Conservation (phyloP, 2,797 vertebrate genomes). For the Mycteria americana region DNA sequence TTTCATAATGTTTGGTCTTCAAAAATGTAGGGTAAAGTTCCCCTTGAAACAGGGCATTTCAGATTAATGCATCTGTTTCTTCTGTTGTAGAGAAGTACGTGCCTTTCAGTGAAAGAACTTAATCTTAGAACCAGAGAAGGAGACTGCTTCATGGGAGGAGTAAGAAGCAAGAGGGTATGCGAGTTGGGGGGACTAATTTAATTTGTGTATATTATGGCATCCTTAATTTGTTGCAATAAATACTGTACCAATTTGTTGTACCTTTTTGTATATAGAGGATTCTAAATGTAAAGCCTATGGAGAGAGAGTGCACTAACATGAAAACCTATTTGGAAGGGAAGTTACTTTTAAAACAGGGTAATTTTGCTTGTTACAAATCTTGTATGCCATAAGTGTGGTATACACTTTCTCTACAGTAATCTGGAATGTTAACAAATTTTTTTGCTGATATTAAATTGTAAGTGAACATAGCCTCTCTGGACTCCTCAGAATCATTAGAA, state of each 20-base stretch:
- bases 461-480: slow-evolving; percentile 26
- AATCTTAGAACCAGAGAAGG: slow-evolving; percentile 67
- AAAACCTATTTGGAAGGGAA: slow-evolving; percentile 31
- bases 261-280: slow-evolving; percentile 60
- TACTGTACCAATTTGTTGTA: slow-evolving; percentile 62
- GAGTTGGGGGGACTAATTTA: slow-evolving; percentile 33
- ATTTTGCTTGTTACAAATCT: slow-evolving; percentile 51
- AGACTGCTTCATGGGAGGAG: slow-evolving; percentile 65
- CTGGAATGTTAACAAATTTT: background rate
- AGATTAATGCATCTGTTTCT: slow-evolving; percentile 36
- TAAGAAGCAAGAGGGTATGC: slow-evolving; percentile 61
- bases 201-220: slow-evolving; percentile 58
- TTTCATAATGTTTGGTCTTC: background rate
- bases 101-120: slow-evolving; percentile 74
- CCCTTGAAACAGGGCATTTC: background rate
- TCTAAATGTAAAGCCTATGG: slow-evolving; percentile 28
- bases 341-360: slow-evolving; percentile 34
- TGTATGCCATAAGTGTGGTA: slow-evolving; percentile 30
- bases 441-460: slow-evolving; percentile 18
- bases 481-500: slow-evolving; percentile 7
- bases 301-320: slow-evolving; percentile 9
- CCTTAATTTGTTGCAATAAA: slow-evolving; percentile 66
- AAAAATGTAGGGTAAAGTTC: background rate
- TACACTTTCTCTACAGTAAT: slow-evolving; percentile 42
- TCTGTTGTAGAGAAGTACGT: slow-evolving; percentile 76